Evolutionary conservation across 1,140 invertebrate species (phyloP).

Genomic region (Chlorops oryzae): DNA sequence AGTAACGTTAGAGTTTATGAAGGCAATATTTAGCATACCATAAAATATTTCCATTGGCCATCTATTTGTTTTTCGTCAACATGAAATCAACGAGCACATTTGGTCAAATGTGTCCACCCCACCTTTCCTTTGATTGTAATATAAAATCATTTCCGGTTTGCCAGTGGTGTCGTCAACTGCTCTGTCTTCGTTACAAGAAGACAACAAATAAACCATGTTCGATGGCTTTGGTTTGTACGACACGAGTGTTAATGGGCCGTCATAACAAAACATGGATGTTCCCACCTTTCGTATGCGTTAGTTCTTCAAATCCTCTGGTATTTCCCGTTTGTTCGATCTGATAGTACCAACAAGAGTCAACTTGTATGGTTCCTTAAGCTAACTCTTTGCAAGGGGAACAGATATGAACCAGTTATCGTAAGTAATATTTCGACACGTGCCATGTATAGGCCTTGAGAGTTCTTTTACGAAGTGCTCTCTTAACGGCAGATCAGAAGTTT

Average conservation of each 20-base stretch:
- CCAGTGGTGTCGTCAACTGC: constrained; percentile 16
- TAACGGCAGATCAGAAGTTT: too few relatives aligned
- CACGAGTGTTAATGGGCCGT: constrained; percentile 33
- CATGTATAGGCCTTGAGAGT: constrained; percentile 2
- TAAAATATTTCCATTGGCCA: too few relatives aligned
- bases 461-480: constrained; percentile 4
- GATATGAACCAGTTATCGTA: too few relatives aligned
- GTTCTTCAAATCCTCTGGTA: constrained; percentile 26
- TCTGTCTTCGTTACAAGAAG: constrained; percentile 24
- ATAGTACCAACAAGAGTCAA: constrained; percentile 1
- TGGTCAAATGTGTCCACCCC: constrained; percentile 51
- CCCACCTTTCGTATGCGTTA: constrained; percentile 14
- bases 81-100: too few relatives aligned
- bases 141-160: constrained; percentile 46
- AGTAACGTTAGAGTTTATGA: constrained; percentile 13
- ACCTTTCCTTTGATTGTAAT: constrained; percentile 49
- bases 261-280: constrained; percentile 35
- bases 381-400: too few relatives aligned
- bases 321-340: constrained; percentile 33
- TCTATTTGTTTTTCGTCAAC: constrained; percentile 31
- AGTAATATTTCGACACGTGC: background rate
- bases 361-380: too few relatives aligned
- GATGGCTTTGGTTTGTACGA: too few relatives aligned
- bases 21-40: too few relatives aligned
- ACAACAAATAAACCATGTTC: constrained; percentile 40